A percentile compares a stretch with the other conserved stretches of the same genome.
phyloP scores from a whole-genome alignment of 2,797 vertebrate genomes.

The Cossypha caffra region DNA sequence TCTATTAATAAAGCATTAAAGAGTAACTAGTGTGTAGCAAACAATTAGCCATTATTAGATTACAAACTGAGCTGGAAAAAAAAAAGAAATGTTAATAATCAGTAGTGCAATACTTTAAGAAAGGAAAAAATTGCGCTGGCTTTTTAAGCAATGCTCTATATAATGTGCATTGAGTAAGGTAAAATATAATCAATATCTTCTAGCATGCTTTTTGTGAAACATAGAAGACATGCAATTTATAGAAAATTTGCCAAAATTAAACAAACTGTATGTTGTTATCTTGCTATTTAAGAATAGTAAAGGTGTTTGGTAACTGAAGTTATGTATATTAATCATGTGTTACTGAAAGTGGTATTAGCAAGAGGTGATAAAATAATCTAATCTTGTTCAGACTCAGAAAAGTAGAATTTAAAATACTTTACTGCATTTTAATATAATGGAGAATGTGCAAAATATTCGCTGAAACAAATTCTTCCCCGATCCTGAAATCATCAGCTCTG shows the following conservation, averaged over 20 bases:
- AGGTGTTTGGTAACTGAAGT: constrained; percentile 11
- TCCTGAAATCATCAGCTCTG: constrained; percentile 35
- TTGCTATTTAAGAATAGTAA: constrained; percentile 29
- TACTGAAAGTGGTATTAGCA: constrained; percentile 51
- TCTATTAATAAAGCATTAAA: constrained; percentile 78
- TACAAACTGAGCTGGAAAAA: constrained; percentile 77
- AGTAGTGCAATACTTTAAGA: constrained; percentile 71
- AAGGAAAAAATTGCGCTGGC: constrained; percentile 69
- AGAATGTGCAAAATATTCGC: constrained; percentile 54
- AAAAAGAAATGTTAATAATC: constrained; percentile 82
- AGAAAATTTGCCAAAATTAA: constrained; percentile 52
- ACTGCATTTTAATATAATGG: constrained; percentile 51
- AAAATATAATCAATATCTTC: constrained; percentile 66
- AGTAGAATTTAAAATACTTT: constrained; percentile 48
- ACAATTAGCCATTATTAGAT: constrained; percentile 80
- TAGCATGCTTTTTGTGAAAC: constrained; percentile 77
- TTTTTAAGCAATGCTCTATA: constrained; percentile 60
- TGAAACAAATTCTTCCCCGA: constrained; percentile 71
- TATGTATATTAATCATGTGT: constrained; percentile 40
- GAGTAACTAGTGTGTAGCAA: constrained; percentile 76
- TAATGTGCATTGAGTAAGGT: constrained; percentile 34
- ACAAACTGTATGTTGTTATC: constrained; percentile 16
- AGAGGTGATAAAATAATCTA: constrained; percentile 57
- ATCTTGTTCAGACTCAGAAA: constrained; percentile 46
- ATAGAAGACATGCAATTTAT: constrained; percentile 77